Base-by-base conservation (phyloP, 2,113 vertebrate genomes). In the Butorides virescens region DNA sequence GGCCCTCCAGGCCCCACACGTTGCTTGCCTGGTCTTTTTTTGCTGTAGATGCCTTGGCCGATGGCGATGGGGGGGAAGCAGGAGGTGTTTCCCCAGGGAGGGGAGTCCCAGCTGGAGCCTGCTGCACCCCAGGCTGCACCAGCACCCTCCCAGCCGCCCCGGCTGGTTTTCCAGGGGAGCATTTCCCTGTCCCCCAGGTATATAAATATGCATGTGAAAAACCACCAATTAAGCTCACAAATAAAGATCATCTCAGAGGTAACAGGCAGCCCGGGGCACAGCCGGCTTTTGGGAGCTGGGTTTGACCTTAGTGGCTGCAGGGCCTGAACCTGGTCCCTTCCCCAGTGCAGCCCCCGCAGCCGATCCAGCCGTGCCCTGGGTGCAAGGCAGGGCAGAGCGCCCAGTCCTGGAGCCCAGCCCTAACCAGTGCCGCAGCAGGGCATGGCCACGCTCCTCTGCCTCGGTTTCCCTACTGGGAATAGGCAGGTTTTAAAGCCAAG, bases 81-180 rank as follows among this genome's bases (percentile, higher is more conserved):
- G 72, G 49, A 87, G 76, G 19, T 13, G 61, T 58, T 90, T 75
- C 65, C 86, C 34, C 46, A 7, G 55, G 68, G 4, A 68, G 53
- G 11, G 74, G 22, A 66, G 18, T 26, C 86, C 81, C 77, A 5
- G 58, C 34, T 4, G 42, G 42, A 89, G 20, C 36, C 39, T 29
- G 47, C 42, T 37, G 85, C 52, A 13, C 26, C 86, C 62, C 2
- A 2, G n/a, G 81, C 63, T 47, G 68, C 46, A n/a, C 13, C 70
- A 49, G 61, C 46, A 55, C 65, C 82, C 11, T 5, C 2, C 11
- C 42, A 55, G 76, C 82, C 26, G 0, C 75, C 71, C 71, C 9
- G 1, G 65, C 90, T 70, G 96, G 73, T 93, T 97, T 91, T 37
- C 65, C 90, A 34, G 80, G 84, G 80, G 17, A 81, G 65, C 25